These are phyloP conservation scores for Dendrolimus punctatus DNA, from an alignment of 1,140 invertebrate genomes.

Conservation along the genomic window DNA sequence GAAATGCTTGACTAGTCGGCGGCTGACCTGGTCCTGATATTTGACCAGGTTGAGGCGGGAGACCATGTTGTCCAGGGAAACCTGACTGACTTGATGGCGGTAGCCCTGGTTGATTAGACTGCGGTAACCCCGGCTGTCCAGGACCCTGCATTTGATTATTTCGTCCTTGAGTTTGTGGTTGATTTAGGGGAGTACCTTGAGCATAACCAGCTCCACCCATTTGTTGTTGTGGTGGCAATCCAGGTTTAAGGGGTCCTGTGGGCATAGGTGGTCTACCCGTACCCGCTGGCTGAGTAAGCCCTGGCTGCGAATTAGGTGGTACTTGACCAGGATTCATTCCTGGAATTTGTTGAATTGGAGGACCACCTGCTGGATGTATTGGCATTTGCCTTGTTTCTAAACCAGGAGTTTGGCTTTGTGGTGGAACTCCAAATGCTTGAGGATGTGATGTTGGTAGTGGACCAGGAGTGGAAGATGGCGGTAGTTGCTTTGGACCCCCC, in stretches of 20 bases:
- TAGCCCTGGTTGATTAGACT: conserved; percentile 24
- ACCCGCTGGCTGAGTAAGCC: conserved; percentile 21
- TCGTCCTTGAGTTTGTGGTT: not conserved
- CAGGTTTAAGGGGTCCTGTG: conserved; percentile 15
- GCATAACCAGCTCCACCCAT: conserved; percentile 4
- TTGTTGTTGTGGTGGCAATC: conserved; percentile 23
- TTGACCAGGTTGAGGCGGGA: conserved; percentile 30
- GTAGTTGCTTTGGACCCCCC: conserved; percentile 31
- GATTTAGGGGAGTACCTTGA: conserved; percentile 10
- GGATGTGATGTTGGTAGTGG: conserved; percentile 17
- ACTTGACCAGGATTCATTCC: conserved; percentile 15
- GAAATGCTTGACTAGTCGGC: conserved; percentile 4
- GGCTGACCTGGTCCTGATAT: conserved; percentile 9
- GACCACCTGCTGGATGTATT: not conserved
- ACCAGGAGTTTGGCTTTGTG: conserved; percentile 20
- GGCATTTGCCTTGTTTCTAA: conserved; percentile 2
- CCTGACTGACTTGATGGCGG: conserved; percentile 28
- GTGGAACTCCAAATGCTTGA: conserved; percentile 28
- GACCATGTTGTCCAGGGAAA: conserved; percentile 30
- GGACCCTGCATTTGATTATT: not conserved
- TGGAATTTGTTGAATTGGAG: too few relatives aligned
- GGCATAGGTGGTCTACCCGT: conserved; percentile 17
- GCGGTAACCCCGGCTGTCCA: conserved; percentile 12
- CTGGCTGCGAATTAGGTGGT: conserved; percentile 22
- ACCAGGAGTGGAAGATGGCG: conserved; percentile 33